A percentile compares a stretch with the other conserved stretches of the same genome.
Conservation (phyloP, 2,888 invertebrate species). For the Dichetophora obliterata region DNA sequence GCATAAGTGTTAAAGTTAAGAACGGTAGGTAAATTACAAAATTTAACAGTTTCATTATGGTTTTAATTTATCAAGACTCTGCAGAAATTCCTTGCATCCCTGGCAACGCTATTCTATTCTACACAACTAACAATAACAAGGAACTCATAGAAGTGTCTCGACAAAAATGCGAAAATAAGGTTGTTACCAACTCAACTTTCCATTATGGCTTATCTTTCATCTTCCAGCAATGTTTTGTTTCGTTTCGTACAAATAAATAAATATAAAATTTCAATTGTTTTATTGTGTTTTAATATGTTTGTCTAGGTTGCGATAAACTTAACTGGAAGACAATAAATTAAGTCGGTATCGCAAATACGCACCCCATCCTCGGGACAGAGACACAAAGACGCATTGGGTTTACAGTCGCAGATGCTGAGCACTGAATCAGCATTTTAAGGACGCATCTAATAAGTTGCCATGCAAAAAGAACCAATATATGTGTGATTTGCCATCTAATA, state of each 20-base stretch:
- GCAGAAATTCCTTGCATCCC: too few relatives aligned
- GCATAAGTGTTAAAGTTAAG: too few relatives aligned
- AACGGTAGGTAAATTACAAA: too few relatives aligned
- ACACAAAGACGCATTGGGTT: background rate
- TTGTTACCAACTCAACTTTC: too few relatives aligned
- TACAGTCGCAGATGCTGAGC: slow-evolving; percentile 7
- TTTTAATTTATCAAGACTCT: too few relatives aligned
- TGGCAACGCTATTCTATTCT: too few relatives aligned
- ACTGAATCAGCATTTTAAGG: slow-evolving; percentile 47
- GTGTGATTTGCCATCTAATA: slow-evolving; percentile 15
- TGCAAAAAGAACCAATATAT: slow-evolving; percentile 7
- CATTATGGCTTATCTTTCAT: slow-evolving; percentile 23
- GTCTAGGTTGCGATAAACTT: slow-evolving; percentile 60
- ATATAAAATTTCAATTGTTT: slow-evolving; percentile 59
- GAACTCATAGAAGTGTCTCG: too few relatives aligned
- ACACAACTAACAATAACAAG: too few relatives aligned
- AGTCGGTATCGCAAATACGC: slow-evolving; percentile 45
- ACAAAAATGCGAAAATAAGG: too few relatives aligned
- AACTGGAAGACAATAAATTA: slow-evolving; percentile 66
- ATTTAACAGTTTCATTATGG: too few relatives aligned
- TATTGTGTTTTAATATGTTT: slow-evolving; percentile 51
- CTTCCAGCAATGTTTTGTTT: slow-evolving; percentile 28
- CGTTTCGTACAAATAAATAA: slow-evolving; percentile 42
- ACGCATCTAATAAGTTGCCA: slow-evolving; percentile 46
- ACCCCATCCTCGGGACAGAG: background rate